phyloP scores from a whole-genome alignment of 2,797 vertebrate genomes.

The Aselliscus stoliczkanus region DNA sequence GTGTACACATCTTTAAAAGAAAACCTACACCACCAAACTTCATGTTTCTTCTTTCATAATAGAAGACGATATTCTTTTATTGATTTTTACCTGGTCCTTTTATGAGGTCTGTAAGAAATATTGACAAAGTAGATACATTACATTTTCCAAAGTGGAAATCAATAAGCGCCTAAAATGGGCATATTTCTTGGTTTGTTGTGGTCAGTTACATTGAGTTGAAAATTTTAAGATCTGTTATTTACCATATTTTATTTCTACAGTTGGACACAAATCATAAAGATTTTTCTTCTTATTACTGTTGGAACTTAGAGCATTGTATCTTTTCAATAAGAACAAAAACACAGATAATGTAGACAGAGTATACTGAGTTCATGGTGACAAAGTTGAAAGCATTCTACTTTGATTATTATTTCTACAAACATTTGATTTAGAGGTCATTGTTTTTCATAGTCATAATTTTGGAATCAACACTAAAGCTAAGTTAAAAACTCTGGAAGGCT shows the following conservation, averaged over 20 bases:
- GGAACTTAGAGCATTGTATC: not conserved
- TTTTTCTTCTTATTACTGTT: slow-evolving; percentile 26
- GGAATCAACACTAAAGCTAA: not conserved
- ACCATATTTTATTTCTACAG: slow-evolving; percentile 38
- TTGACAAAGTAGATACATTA: slow-evolving; percentile 17
- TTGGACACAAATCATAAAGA: slow-evolving; percentile 45
- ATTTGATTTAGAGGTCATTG: not conserved
- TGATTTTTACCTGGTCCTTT: slow-evolving; percentile 63
- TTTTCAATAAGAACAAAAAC: not conserved
- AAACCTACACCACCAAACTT: not conserved
- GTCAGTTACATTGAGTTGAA: slow-evolving; percentile 37
- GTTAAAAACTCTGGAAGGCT: not conserved
- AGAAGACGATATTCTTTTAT: slow-evolving; percentile 48
- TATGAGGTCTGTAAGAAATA: slow-evolving; percentile 31
- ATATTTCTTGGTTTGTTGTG: slow-evolving; percentile 46
- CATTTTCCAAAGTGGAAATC: slow-evolving; percentile 65
- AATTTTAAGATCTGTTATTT: slow-evolving; percentile 32
- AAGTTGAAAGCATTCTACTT: not conserved
- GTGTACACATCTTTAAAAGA: not conserved
- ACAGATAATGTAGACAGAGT: not conserved
- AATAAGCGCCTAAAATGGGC: slow-evolving; percentile 38
- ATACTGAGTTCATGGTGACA: not conserved
- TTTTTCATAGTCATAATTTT: not conserved
- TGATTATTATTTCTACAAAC: not conserved
- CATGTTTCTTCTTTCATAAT: slow-evolving; percentile 16